Evolutionary conservation across 2,888 invertebrate genomes (phyloP), one percentile per base, ranked within the genome.

Genomic region (Rhamnusium bicolor): DNA sequence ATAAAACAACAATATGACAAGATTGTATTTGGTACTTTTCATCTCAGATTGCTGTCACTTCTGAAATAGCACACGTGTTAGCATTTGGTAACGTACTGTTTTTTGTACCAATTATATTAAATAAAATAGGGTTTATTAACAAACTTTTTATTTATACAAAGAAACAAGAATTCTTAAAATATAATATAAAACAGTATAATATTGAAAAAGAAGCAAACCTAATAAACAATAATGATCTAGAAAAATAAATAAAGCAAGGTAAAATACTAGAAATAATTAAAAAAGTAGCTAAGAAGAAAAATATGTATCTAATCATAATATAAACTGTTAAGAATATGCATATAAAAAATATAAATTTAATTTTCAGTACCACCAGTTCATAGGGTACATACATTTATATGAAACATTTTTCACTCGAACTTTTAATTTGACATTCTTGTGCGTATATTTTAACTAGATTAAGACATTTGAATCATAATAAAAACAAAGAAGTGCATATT

Each of bases 111-210:
- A n/a, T 14, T 49, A n/a, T 5, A 19, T 4, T 1, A 21, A 53
- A 53, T 53, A 21, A 53, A 21, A 53, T 21, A 53, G 24, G 21
- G 3, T 10, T 2, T 40, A 18, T 60, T 27, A 27, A 60, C 40
- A 29, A 14, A 60, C 40, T 60, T 60, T 27, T 60, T 40, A 60
- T 29, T 60, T 12, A 40, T 40, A 40, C n/a, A 40, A 40, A 40
- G 40, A 60, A 60, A 60, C 40, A 60, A 32, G 19, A 18, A 60
- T 14, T 40, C 0, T 14, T 4, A 10, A 27, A 21, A 21, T 53
- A 53, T 10, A 53, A 21, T 53, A 49, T 53, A 53, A n/a, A 53
- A 24, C 24, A 24, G 12, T n/a, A 40, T 10, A 40, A 40, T 40
- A 40, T 40, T 40, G 24, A 21, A 53, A 53, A 53, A 21, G 21